phyloP scores from a whole-genome alignment of 2,888 invertebrate genomes.

The Volucella bombylans region DNA sequence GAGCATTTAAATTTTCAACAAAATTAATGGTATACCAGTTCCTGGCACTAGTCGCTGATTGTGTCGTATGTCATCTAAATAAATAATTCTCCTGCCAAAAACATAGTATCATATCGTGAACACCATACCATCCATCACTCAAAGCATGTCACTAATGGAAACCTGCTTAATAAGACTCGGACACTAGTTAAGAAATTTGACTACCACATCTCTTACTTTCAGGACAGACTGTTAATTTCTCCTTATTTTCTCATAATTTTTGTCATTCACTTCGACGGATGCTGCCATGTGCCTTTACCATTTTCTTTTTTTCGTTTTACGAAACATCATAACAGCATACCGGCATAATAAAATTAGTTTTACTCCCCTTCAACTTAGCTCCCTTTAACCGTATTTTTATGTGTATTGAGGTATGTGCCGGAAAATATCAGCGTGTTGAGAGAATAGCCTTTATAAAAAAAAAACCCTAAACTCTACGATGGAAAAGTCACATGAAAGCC shows the following conservation, averaged over 20 bases:
- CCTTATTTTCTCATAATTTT: conserved; percentile 50
- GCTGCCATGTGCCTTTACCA: conserved; percentile 1
- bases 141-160: too few relatives aligned
- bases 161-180: too few relatives aligned
- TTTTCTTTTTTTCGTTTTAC: conserved; percentile 7
- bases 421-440: conserved; percentile 22
- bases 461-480: conserved; percentile 48
- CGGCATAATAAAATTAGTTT: conserved; percentile 66
- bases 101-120: too few relatives aligned
- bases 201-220: background rate
- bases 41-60: too few relatives aligned
- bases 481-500: conserved; percentile 69
- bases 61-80: too few relatives aligned
- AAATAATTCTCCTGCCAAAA: too few relatives aligned
- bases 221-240: conserved; percentile 30
- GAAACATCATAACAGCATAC: conserved; percentile 45
- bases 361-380: background rate
- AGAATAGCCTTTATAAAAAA: conserved; percentile 51
- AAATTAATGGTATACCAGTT: too few relatives aligned
- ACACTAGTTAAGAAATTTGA: background rate
- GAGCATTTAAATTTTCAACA: too few relatives aligned
- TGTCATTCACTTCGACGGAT: conserved; percentile 44
- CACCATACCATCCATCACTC: too few relatives aligned
- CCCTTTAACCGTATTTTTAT: conserved; percentile 34
- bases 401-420: background rate